Evolutionary conservation across 2,888 invertebrate genomes (phyloP), one percentile per base, ranked within the genome.

Genomic region (Clepsis dumicolana): DNA sequence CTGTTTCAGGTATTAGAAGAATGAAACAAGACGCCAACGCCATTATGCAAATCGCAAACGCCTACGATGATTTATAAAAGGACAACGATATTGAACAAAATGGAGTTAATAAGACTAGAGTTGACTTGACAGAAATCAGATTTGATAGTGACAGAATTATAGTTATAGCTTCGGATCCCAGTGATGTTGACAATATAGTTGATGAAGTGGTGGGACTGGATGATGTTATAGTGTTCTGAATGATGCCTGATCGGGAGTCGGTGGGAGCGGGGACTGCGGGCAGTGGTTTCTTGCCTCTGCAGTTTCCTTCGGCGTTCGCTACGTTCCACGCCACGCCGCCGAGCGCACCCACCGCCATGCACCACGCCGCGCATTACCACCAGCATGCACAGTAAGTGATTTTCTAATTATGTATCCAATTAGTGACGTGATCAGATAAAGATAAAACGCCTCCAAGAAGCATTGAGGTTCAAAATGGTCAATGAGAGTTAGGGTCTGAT

Each of bases 291-390:
- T 85, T 95, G 88, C 94, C 94, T 77, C 88, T 94, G 76, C 94
- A 94, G 85, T 94, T 94, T 79, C 94, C 94, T 56, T 94, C 94
- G 75, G 94, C 94, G 64, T 94, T 94, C 77, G 94, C 95, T 69
- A 94, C 95, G 50, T 95, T 95, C 85, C 94, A 96, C 83, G 95
- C 95, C 75, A 87, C 94, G 93, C 88, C 94, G 91, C 90, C 94
- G 81, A 93, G 96, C 77, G 91, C 95, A 90, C 87, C 83, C 90
- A 85, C 94, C 87, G 94, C 94, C 57, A 92, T 95, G 94, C 93
- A 95, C 86, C 95, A 87, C 93, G 94, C 90, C 72, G 94, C 90
- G 74, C 94, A 93, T 76, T 93, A 91, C 72, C 93, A 94, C 74
- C 93, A 93, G 73, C 93, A 94, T 81, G 93, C 93, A 35, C 93